A percentile compares a stretch with the other conserved stretches of the same genome.
Evolutionary conservation across 2,113 vertebrate species (phyloP).

Genomic region (Pedetes capensis): DNA sequence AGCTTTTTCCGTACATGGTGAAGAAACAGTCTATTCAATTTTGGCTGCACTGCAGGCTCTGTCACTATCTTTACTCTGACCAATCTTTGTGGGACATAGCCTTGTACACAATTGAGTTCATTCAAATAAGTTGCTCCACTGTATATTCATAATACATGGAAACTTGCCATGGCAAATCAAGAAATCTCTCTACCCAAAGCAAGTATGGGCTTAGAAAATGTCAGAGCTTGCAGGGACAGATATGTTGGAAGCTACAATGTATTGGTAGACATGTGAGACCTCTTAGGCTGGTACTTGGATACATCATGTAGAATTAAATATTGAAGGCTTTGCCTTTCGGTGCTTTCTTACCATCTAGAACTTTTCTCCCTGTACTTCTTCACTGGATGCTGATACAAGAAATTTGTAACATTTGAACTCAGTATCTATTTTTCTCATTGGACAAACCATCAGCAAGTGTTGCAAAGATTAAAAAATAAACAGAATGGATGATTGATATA

Average conservation of each 20-base stretch:
- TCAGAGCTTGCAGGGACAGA: conserved; percentile 80
- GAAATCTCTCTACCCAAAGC: conserved; percentile 75
- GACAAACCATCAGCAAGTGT: not conserved
- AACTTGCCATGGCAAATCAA: conserved; percentile 79
- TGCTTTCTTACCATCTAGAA: conserved; percentile 63
- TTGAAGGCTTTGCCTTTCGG: conserved; percentile 64
- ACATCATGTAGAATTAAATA: conserved; percentile 75
- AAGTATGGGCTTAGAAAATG: conserved; percentile 74
- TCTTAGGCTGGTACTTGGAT: conserved; percentile 68
- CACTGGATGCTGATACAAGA: not conserved
- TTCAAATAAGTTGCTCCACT: conserved; percentile 70
- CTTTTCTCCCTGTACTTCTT: conserved; percentile 74
- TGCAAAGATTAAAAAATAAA: not conserved
- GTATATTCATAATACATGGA: conserved; percentile 77
- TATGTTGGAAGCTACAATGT: conserved; percentile 69
- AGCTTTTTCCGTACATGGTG: conserved; percentile 35
- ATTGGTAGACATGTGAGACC: conserved; percentile 74
- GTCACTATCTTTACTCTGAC: not conserved
- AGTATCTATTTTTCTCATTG: conserved; percentile 8
- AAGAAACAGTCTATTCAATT: not conserved
- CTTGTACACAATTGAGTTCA: conserved; percentile 69
- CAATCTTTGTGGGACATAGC: conserved; percentile 68
- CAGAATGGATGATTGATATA: not conserved
- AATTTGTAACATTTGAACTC: conserved; percentile 32
- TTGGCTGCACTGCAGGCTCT: not conserved